Evolutionary conservation across 2,888 invertebrate species (phyloP), one percentile per base, ranked within the genome.

Genomic region (Lomographa bimaculata): DNA sequence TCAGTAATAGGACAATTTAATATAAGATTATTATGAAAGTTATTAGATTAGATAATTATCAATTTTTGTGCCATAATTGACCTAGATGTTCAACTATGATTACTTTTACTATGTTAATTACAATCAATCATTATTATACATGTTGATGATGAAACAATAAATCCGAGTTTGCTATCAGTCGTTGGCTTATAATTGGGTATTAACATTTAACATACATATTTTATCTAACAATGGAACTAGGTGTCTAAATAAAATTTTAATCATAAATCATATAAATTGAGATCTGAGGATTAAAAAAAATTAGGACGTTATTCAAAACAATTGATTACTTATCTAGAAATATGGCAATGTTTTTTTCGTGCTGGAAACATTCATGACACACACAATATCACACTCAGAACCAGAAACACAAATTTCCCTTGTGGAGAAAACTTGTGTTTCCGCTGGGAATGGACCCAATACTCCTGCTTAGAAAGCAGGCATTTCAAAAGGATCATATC

Each of bases 61-160:
- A n/a, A n/a, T 21, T 27, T 36, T 16, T 38, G 47, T 51, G 45
- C 42, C 42, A 47, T 47, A 42, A 24, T 7, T 17, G n/a, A n/a
- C n/a, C n/a, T 38, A 30, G 6, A 16, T 17, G 6, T 34, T 19
- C 7, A 12, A 20, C 2, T 6, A 21, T 25, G 8, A n/a, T 19
- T 12, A 24, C 11, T 29, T 29, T n/a, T 23, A 7, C n/a, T n/a
- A n/a, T n/a, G 5, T 16, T 28, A 14, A 28, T 20, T 5, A 19
- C 20, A 25, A 14, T 14, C 2, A 19, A 37, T 33, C 17, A 28
- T 64, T 49, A 56, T 62, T 34, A 10, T 19, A 28, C 12, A 5
- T 24, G 24, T 43, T 41, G 12, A 16, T 7, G 23, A 24, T 35
- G n/a, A 27, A 46, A 40, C 19, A 29, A 37, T 30, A 46, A 50